Percentiles rank a stretch among this genome's conserved stretches.
Evolutionary conservation across 37 sponge, comb jelly and placozoan species (phyloP).

Genomic region (Halichondria panicea): DNA sequence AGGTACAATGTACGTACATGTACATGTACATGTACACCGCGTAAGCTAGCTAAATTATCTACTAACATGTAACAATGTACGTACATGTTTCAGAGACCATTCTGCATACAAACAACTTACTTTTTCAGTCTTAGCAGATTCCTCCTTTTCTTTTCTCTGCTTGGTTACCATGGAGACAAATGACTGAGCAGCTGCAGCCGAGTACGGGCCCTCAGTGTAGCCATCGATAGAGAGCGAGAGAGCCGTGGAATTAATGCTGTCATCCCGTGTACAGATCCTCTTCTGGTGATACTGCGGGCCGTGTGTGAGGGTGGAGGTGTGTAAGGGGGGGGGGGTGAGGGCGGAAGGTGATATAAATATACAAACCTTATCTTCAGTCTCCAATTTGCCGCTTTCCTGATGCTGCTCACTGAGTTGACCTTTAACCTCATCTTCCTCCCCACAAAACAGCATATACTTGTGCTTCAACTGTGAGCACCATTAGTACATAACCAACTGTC

Average conservation of each 20-base stretch:
- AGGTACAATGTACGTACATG: too few species aligned
- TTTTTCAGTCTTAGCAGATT: constrained; percentile 22
- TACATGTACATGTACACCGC: too few species aligned
- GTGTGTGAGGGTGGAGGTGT: background rate
- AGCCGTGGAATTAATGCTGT: constrained; percentile 20
- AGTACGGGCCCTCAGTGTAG: constrained; percentile 11
- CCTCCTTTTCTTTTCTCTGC: constrained; percentile 14
- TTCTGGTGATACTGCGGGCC: constrained; percentile 33
- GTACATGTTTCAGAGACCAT: too few species aligned
- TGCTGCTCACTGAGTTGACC: constrained; percentile 10
- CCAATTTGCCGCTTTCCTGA: constrained; percentile 33
- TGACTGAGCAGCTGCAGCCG: background rate
- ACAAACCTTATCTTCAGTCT: constrained; percentile 34
- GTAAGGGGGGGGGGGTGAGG: background rate
- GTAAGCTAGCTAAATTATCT: too few species aligned
- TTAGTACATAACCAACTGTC: background rate
- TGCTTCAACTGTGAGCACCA: constrained; percentile 26
- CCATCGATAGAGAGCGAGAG: constrained; percentile 11
- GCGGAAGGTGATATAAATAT: background rate
- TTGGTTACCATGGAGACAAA: constrained; percentile 25
- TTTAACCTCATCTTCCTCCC: constrained; percentile 14
- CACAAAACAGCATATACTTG: constrained; percentile 2
- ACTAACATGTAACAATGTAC: too few species aligned
- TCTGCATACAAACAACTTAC: background rate
- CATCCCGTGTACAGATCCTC: constrained; percentile 26